Conservation (phyloP, 2,888 invertebrate species). For the Quadroppia sp. region DNA sequence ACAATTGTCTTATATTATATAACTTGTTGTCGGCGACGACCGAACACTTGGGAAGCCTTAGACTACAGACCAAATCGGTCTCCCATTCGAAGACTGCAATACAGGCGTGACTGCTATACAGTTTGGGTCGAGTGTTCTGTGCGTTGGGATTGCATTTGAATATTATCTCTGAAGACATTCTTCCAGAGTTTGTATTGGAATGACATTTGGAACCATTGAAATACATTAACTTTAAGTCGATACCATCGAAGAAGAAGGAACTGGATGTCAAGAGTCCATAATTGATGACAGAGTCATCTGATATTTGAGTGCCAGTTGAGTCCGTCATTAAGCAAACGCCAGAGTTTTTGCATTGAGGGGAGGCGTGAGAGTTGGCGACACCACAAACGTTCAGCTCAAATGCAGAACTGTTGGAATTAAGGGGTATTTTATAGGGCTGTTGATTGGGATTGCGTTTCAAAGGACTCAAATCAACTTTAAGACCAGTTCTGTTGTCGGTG, state of each 20-base stretch:
- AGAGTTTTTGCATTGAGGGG: conserved; percentile 42
- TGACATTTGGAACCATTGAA: conserved; percentile 20
- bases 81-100: conserved; percentile 38
- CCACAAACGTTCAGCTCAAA: conserved; percentile 45
- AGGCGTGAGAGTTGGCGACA: conserved; percentile 38
- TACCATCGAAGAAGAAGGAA: conserved; percentile 17
- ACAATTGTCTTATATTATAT: conserved; percentile 45
- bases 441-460: conserved; percentile 47
- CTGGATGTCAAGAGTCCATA: conserved; percentile 23
- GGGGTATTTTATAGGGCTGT: not conserved
- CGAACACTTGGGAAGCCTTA: conserved; percentile 35
- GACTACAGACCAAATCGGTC: conserved; percentile 36
- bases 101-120: conserved; percentile 19
- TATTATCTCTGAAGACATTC: conserved; percentile 33
- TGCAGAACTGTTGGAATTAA: conserved; percentile 1
- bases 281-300: not conserved
- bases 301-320: not conserved
- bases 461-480: conserved; percentile 49
- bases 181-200: not conserved
- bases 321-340: conserved; percentile 42
- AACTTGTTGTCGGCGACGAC: conserved; percentile 40
- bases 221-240: conserved; percentile 27
- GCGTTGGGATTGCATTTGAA: conserved; percentile 32
- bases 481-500: conserved; percentile 29
- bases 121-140: not conserved